These are phyloP conservation scores for Orchestes rusci DNA, from an alignment of 2,888 invertebrate species.

Conservation along the genomic window DNA sequence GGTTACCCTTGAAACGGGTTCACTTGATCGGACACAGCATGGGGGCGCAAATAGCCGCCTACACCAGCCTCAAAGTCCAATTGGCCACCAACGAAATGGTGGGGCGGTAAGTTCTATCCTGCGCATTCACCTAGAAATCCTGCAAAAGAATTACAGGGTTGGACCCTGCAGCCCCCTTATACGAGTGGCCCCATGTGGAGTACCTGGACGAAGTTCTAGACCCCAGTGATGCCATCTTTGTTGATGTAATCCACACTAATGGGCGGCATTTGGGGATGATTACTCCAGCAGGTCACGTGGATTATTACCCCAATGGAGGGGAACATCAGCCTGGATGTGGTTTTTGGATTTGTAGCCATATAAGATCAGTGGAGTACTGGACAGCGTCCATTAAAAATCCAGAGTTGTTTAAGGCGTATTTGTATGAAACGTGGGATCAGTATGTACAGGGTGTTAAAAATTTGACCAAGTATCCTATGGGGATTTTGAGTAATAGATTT, in stretches of 20 bases:
- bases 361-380: slow-evolving; percentile 37
- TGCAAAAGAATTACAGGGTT: slow-evolving; percentile 41
- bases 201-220: slow-evolving; percentile 43
- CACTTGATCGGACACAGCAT: slow-evolving; percentile 50
- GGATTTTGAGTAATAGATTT: slow-evolving; percentile 34
- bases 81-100: slow-evolving; percentile 33
- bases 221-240: slow-evolving; percentile 36
- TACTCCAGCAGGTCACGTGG: slow-evolving; percentile 46
- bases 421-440: slow-evolving; percentile 31
- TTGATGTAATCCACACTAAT: slow-evolving; percentile 49
- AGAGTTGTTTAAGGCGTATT: slow-evolving; percentile 35
- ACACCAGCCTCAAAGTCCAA: slow-evolving; percentile 39
- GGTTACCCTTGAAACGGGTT: slow-evolving; percentile 31
- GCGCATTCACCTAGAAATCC: not conserved
- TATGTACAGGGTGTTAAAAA: slow-evolving; percentile 8
- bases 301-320: slow-evolving; percentile 58
- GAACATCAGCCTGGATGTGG: slow-evolving; percentile 50
- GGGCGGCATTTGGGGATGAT: slow-evolving; percentile 44
- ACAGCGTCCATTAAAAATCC: slow-evolving; percentile 37
- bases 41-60: slow-evolving; percentile 49
- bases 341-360: slow-evolving; percentile 38
- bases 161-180: slow-evolving; percentile 51
- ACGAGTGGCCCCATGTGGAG: slow-evolving; percentile 38
- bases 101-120: slow-evolving; percentile 32
- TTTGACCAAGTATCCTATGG: slow-evolving; percentile 34